phyloP scores from a whole-genome alignment of 1,140 invertebrate genomes.

The Melanaphis sacchari region DNA sequence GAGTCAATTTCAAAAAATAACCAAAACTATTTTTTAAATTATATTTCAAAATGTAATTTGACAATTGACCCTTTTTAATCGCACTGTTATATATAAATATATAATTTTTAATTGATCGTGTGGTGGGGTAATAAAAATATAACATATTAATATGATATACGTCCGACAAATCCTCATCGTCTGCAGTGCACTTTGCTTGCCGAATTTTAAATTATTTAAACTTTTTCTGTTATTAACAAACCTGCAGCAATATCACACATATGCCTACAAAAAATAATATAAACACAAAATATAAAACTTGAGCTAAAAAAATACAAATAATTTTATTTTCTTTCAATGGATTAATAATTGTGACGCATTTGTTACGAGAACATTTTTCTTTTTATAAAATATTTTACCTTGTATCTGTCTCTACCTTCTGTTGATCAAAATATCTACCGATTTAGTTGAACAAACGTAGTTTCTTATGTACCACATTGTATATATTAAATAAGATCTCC shows the following conservation, averaged over 20 bases:
- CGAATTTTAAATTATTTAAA: not conserved
- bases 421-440: not conserved
- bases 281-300: not conserved
- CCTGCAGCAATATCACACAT: not conserved
- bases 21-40: not conserved
- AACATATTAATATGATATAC: not conserved
- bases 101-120: not conserved
- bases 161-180: not conserved
- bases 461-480: not conserved
- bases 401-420: not conserved
- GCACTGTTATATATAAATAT: not conserved
- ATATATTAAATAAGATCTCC: slow-evolving; percentile 4
- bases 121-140: not conserved
- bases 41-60: not conserved
- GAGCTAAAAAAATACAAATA: not conserved
- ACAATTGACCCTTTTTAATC: not conserved
- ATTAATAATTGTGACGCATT: not conserved
- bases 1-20: not conserved
- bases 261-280: not conserved
- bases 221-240: not conserved
- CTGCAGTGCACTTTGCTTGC: not conserved
- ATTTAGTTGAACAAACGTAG: not conserved
- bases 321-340: not conserved
- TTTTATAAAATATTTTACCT: not conserved
- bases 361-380: not conserved